Conservation (phyloP, 2,797 vertebrate species). For the Manis javanica region DNA sequence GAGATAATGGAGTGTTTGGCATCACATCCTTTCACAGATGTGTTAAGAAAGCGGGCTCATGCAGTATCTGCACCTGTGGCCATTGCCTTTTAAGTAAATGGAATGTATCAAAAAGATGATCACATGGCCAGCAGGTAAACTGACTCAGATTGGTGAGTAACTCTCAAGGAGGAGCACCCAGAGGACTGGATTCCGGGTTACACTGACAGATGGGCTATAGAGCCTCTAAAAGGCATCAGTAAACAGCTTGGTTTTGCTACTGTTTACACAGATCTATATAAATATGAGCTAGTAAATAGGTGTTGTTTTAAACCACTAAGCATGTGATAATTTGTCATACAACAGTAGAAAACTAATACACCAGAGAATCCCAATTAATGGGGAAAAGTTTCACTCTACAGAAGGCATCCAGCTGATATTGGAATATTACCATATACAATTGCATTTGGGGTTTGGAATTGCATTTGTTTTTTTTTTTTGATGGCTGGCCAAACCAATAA, state of each 20-base stretch:
- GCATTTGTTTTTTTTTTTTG: background rate
- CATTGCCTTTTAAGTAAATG: background rate
- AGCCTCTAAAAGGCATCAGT: background rate
- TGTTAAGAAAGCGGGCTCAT: background rate
- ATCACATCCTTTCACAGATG: background rate
- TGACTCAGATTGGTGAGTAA: background rate
- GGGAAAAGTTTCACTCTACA: background rate
- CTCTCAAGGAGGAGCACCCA: background rate
- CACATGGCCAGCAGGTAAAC: background rate
- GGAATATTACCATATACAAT: background rate
- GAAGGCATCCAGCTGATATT: background rate
- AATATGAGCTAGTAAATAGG: background rate
- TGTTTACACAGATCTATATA: background rate
- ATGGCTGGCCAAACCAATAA: background rate
- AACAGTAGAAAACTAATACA: background rate
- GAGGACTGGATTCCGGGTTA: background rate
- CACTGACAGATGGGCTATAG: background rate
- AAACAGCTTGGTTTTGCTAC: constrained; percentile 16
- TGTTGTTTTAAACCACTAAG: background rate
- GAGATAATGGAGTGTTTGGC: background rate
- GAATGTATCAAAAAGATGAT: background rate
- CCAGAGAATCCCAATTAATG: background rate
- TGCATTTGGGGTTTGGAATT: background rate
- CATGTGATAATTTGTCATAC: background rate
- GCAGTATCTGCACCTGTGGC: background rate